Evolutionary conservation across 23 tunicate genomes (phyloP), one percentile per base, ranked within the genome.

Genomic region (Clavelina lepadiformis): DNA sequence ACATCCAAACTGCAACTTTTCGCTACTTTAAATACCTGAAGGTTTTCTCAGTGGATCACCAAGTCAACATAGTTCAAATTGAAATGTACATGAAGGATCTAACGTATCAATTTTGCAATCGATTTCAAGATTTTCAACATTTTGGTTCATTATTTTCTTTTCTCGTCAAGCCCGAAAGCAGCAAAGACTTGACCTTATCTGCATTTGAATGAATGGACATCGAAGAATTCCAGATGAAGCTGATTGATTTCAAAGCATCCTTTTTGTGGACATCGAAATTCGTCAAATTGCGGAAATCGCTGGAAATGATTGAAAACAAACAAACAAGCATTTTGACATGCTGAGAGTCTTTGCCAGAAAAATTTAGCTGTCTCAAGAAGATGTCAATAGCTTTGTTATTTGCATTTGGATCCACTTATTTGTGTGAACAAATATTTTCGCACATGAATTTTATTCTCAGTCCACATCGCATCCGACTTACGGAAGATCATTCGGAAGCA

Each of bases 381-480:
- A 59, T 57, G 75, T 34, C 75, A 69, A 69, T 31, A 60, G 38
- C 75, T 69, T 69, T 69, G 69, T 60, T 69, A 53, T 69, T 72
- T 27, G 75, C 75, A 69, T 69, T 69, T 59, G 75, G 38, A 59
- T 69, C 72, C 75, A 69, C 75, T 59, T 69, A 58, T 69, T 57
- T 30, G 38, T 69, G 75, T 58, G 71, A 69, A 58, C 35, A n/a
- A n/a, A n/a, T n/a, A n/a, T n/a, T n/a, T 58, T 59, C 20, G 28
- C 19, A 63, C 8, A 8, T 5, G 35, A 58, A 19, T 60, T 58
- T 68, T 58, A 54, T 68, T 68, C 75, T 68, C 37, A 68, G 35
- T 54, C 75, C 67, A 4, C 75, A 68, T 68, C 75, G 67, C 67
- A 53, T 31, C 67, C 75, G 66, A 54, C 71, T 54, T 58, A 68